Evolutionary conservation across 2,113 vertebrate species (phyloP).

Genomic region (Calidris pugnax): DNA sequence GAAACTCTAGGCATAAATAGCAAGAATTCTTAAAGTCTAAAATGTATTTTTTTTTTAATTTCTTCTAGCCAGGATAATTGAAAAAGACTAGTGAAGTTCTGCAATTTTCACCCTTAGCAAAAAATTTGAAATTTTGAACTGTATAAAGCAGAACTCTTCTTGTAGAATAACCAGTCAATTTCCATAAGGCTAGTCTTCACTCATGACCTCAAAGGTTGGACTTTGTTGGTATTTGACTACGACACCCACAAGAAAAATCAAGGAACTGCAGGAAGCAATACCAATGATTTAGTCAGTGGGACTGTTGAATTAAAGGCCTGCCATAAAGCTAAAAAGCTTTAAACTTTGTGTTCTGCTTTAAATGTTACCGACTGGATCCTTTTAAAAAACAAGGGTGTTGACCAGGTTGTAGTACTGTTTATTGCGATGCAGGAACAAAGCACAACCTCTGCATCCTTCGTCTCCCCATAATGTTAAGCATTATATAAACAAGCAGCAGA

Average conservation of each 20-base stretch:
- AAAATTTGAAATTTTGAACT: background rate
- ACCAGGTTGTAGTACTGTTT: background rate
- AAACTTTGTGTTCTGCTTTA: background rate
- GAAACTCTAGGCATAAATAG: background rate
- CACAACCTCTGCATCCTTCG: background rate
- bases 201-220: background rate
- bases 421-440: background rate
- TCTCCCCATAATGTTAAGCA: background rate
- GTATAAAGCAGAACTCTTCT: background rate
- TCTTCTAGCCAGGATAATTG: background rate
- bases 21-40: background rate
- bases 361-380: background rate
- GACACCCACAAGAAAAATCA: background rate
- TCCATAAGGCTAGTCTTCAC: background rate
- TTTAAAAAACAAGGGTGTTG: background rate
- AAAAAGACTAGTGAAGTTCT: background rate
- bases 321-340: background rate
- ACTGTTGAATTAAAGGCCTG: background rate
- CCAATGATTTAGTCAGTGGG: background rate
- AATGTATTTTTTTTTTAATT: background rate
- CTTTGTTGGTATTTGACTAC: background rate
- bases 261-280: background rate
- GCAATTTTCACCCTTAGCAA: background rate
- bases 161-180: background rate
- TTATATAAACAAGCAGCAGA: background rate